A percentile compares a stretch with the other conserved stretches of the same genome.
phyloP scores from a whole-genome alignment of 2,797 vertebrate genomes.

The Ceyx erithaca region DNA sequence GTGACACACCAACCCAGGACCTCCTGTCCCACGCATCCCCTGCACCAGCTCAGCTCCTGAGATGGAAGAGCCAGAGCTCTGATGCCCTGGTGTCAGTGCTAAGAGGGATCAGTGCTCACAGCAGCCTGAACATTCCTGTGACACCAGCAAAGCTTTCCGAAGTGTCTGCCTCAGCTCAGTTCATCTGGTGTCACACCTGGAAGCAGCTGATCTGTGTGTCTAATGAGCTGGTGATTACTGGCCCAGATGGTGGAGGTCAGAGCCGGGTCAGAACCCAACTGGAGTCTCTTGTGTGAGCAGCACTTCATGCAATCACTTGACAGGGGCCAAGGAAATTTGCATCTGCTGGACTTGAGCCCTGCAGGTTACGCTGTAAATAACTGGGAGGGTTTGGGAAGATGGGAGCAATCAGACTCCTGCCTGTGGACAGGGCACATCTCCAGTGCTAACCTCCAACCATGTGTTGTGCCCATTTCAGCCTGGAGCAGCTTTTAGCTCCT shows the following conservation, averaged over 20 bases:
- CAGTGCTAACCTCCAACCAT: background rate
- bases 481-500: background rate
- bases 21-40: background rate
- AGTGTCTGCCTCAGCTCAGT: background rate
- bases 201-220: background rate
- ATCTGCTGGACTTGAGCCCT: background rate
- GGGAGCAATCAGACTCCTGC: background rate
- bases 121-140: background rate
- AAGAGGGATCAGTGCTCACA: background rate
- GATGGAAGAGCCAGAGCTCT: background rate
- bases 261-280: background rate
- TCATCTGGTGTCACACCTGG: background rate
- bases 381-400: rapidly evolving
- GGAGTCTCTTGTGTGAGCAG: background rate
- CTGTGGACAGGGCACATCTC: rapidly evolving
- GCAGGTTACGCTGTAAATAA: background rate
- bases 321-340: background rate
- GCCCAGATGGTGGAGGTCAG: conserved; percentile 15
- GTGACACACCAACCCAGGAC: background rate
- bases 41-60: background rate
- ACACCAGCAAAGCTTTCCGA: background rate
- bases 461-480: background rate
- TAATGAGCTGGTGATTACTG: background rate
- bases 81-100: background rate
- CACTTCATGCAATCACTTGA: background rate